These are phyloP conservation scores for Drosophila nr. perissopoda DNA, from an alignment of 2,888 invertebrate genomes.

Conservation along the genomic window DNA sequence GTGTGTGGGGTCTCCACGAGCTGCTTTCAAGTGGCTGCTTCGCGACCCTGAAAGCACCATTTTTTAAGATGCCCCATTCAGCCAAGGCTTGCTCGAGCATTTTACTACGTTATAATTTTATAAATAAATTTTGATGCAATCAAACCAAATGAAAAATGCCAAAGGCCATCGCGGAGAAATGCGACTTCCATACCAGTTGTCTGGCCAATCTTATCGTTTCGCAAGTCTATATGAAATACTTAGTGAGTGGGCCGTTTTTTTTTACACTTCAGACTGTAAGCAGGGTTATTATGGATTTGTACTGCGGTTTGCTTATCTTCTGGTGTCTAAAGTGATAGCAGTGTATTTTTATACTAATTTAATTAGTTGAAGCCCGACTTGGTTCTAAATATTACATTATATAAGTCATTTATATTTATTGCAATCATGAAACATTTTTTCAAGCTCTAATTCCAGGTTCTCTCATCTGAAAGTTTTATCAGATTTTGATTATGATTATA, in stretches of 20 bases:
- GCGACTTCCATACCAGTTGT: slow-evolving; percentile 1
- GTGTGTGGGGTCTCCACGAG: slow-evolving; percentile 25
- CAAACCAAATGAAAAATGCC: slow-evolving; percentile 49
- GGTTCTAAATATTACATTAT: neutral
- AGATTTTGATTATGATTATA: neutral
- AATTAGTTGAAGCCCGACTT: neutral
- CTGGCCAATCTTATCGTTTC: slow-evolving; percentile 42
- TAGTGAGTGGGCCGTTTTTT: slow-evolving; percentile 18
- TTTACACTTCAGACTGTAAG: slow-evolving; percentile 1
- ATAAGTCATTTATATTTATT: neutral
- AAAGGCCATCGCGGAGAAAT: slow-evolving; percentile 31
- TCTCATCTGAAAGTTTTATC: neutral
- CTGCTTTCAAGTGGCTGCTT: slow-evolving; percentile 37
- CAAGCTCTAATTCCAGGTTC: neutral
- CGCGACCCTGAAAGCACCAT: slow-evolving; percentile 49
- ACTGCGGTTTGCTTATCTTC: slow-evolving; percentile 15
- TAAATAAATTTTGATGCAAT: slow-evolving; percentile 72
- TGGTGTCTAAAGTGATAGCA: neutral
- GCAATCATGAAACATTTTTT: neutral
- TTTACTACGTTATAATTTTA: slow-evolving; percentile 36
- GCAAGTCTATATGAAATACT: neutral
- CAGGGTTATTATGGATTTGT: slow-evolving; percentile 12
- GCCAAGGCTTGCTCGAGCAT: slow-evolving; percentile 35
- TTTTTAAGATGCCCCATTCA: slow-evolving; percentile 23
- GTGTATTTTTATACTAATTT: neutral